Conservation (phyloP, 2,888 invertebrate species). For the Sarcophaga carnaria region DNA sequence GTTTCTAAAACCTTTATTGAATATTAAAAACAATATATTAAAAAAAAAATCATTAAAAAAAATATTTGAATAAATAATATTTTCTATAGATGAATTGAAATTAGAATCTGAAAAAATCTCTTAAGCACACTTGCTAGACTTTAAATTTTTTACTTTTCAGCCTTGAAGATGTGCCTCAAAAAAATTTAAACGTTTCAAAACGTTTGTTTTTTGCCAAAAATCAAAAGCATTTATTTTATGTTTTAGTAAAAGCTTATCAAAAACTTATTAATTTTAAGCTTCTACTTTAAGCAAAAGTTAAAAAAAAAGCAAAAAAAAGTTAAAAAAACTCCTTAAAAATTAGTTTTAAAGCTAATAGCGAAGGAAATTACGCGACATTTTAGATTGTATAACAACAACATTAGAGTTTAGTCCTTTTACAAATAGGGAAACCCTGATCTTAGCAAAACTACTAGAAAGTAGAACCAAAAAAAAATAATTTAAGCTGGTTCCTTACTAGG, state of each 20-base stretch:
- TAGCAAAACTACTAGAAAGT: slow-evolving; percentile 32
- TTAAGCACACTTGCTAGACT: slow-evolving; percentile 11
- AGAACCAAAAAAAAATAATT: slow-evolving; percentile 51
- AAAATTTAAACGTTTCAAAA: background rate
- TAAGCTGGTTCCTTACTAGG: slow-evolving; percentile 20
- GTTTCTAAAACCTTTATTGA: too few relatives aligned
- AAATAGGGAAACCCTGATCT: background rate
- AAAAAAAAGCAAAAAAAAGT: slow-evolving; percentile 29
- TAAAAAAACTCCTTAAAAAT: slow-evolving; percentile 40
- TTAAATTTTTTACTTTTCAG: too few relatives aligned
- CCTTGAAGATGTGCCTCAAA: background rate
- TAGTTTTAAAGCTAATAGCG: slow-evolving; percentile 17
- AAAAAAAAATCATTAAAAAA: too few relatives aligned
- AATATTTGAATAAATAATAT: background rate
- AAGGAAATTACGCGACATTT: slow-evolving; percentile 6
- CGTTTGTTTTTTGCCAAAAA: slow-evolving; percentile 50
- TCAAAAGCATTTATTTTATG: slow-evolving; percentile 40
- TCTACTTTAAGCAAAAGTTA: slow-evolving; percentile 59
- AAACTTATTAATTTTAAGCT: slow-evolving; percentile 71
- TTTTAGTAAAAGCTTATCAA: slow-evolving; percentile 76
- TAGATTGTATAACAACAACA: slow-evolving; percentile 10
- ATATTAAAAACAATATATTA: background rate
- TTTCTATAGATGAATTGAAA: too few relatives aligned
- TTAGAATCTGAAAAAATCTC: background rate
- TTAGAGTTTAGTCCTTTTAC: background rate